Evolutionary conservation across 2,113 vertebrate genomes (phyloP).

Genomic region (Mohoua ochrocephala): DNA sequence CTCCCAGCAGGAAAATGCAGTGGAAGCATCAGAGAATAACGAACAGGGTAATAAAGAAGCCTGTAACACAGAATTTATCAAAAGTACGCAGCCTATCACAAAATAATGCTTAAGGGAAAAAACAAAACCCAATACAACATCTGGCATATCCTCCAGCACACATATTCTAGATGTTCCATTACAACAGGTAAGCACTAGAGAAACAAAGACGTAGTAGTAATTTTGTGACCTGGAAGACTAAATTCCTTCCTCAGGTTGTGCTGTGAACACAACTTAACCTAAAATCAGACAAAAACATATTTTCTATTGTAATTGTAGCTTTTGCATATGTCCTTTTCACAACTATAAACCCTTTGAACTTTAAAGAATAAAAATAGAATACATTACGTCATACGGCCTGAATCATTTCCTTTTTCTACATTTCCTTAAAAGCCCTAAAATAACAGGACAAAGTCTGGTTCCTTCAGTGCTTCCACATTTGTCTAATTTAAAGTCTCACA

Average conservation of each 20-base stretch:
- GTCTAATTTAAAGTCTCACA: background rate
- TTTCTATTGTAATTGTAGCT: background rate
- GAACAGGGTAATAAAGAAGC: background rate
- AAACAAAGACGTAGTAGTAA: background rate
- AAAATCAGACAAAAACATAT: background rate
- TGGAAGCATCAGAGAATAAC: background rate
- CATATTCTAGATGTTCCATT: background rate
- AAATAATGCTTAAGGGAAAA: background rate
- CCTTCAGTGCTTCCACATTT: background rate
- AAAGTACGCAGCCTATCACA: background rate
- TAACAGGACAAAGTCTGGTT: constrained; percentile 62
- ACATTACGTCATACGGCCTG: constrained; percentile 53
- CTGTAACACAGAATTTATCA: background rate
- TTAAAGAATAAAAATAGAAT: constrained; percentile 75
- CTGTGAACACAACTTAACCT: background rate
- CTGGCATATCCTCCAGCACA: background rate
- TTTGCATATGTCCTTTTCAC: constrained; percentile 64
- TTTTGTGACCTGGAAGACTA: background rate
- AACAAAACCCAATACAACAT: background rate
- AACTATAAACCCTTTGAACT: constrained; percentile 54
- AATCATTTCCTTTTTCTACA: constrained; percentile 71
- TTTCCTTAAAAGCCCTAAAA: constrained; percentile 69
- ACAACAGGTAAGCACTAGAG: background rate
- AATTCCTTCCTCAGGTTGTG: background rate
- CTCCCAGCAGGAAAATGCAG: background rate